phyloP scores from a whole-genome alignment of 2,113 vertebrate genomes.

The Podarcis raffonei region DNA sequence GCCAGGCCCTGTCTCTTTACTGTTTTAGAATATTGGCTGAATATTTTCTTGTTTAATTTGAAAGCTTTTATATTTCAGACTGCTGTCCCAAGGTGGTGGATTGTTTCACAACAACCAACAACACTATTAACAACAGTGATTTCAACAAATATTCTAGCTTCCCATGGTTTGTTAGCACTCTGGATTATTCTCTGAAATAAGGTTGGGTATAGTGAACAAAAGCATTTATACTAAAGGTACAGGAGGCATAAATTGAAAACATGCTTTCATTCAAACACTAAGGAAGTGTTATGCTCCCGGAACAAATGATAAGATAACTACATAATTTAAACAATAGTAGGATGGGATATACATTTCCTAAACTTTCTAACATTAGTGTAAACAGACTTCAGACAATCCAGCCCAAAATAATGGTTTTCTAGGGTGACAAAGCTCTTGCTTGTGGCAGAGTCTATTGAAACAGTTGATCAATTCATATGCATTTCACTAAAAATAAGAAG shows the following conservation, averaged over 20 bases:
- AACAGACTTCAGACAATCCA: neutral
- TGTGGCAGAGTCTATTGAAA: neutral
- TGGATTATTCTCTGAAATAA: neutral
- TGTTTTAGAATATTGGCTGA: neutral
- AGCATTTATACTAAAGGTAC: neutral
- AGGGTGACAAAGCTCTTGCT: neutral
- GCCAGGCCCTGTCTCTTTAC: neutral
- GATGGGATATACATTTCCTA: slow-evolving; percentile 17
- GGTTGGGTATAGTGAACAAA: neutral
- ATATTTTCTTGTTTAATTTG: neutral
- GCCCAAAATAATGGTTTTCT: neutral
- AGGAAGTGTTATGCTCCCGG: neutral
- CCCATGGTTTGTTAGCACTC: too few relatives aligned
- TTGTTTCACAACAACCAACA: neutral
- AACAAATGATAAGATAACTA: slow-evolving; percentile 7
- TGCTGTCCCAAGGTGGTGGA: neutral
- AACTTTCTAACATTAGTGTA: neutral
- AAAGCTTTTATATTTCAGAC: neutral
- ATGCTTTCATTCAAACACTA: neutral
- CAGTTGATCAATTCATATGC: neutral
- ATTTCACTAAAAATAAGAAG: neutral
- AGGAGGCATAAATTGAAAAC: neutral
- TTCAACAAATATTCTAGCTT: too few relatives aligned
- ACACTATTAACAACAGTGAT: too few relatives aligned
- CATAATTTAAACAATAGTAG: neutral